phyloP scores from a whole-genome alignment of 2,888 invertebrate genomes.

The Drosophila quasianomalipes region DNA sequence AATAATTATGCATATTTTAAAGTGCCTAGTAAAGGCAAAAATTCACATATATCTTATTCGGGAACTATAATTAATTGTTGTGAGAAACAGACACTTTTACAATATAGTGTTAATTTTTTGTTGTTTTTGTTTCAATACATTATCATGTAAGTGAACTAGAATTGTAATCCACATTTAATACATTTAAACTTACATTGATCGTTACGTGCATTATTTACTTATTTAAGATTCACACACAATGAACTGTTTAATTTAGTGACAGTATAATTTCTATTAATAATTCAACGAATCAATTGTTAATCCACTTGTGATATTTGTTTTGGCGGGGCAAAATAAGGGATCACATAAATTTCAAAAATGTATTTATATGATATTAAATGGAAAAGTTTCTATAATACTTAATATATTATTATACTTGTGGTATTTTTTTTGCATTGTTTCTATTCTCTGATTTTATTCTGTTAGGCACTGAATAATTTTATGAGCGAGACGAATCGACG shows the following conservation, averaged over 20 bases:
- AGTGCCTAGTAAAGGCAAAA: background rate
- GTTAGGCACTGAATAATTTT: background rate
- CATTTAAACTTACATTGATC: background rate
- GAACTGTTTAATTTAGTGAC: background rate
- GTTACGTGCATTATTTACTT: background rate
- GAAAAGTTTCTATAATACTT: background rate
- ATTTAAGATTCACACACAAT: background rate
- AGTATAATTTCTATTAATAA: background rate
- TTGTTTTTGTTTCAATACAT: background rate
- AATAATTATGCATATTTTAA: slow-evolving; percentile 28
- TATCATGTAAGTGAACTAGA: background rate
- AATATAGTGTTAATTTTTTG: background rate
- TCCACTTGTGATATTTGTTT: background rate
- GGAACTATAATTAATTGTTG: slow-evolving; percentile 42
- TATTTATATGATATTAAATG: background rate
- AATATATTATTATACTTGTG: background rate
- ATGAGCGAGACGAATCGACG: background rate
- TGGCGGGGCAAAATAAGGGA: background rate
- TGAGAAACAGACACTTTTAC: background rate
- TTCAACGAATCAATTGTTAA: background rate
- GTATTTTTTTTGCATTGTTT: background rate
- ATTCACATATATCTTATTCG: slow-evolving; percentile 7
- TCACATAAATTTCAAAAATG: background rate
- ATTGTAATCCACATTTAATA: background rate
- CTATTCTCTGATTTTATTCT: background rate